Percentiles rank a stretch among this genome's conserved stretches.
These are phyloP conservation scores for Limanda limanda DNA, from an alignment of 2,113 vertebrate genomes.

Conservation along the genomic window DNA sequence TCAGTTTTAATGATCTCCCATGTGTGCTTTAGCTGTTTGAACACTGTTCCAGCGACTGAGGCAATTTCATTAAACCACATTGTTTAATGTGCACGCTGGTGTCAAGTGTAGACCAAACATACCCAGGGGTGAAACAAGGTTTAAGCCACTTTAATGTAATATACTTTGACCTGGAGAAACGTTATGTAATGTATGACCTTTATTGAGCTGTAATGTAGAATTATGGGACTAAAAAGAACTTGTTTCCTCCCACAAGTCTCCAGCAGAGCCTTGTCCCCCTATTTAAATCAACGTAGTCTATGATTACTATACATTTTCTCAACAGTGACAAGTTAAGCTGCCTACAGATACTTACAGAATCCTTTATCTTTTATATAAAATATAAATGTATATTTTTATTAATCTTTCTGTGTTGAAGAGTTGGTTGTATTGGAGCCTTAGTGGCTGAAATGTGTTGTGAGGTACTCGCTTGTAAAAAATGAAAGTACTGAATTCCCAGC, in stretches of 20 bases:
- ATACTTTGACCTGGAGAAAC: slow-evolving; percentile 25
- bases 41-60: slow-evolving; percentile 21
- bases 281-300: slow-evolving; percentile 1
- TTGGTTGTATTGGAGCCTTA: not conserved
- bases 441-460: not conserved
- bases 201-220: slow-evolving; percentile 8
- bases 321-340: slow-evolving; percentile 8
- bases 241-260: slow-evolving; percentile 11
- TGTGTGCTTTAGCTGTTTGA: slow-evolving; percentile 49
- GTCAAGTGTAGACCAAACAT: slow-evolving; percentile 37
- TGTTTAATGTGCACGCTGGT: slow-evolving; percentile 36
- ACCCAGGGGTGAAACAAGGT: slow-evolving; percentile 22
- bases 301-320: slow-evolving; percentile 31
- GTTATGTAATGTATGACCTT: slow-evolving; percentile 34
- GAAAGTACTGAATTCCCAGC: not conserved
- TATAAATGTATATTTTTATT: not conserved
- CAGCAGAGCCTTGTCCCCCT: not conserved
- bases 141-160: slow-evolving; percentile 36
- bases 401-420: too few relatives aligned
- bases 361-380: too few relatives aligned
- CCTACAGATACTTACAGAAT: not conserved
- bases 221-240: slow-evolving; percentile 22
- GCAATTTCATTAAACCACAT: slow-evolving; percentile 46
- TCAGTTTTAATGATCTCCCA: slow-evolving; percentile 62
- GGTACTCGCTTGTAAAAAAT: not conserved